Base-by-base conservation (phyloP, 2,113 vertebrate genomes). In the Arizona elegans region DNA sequence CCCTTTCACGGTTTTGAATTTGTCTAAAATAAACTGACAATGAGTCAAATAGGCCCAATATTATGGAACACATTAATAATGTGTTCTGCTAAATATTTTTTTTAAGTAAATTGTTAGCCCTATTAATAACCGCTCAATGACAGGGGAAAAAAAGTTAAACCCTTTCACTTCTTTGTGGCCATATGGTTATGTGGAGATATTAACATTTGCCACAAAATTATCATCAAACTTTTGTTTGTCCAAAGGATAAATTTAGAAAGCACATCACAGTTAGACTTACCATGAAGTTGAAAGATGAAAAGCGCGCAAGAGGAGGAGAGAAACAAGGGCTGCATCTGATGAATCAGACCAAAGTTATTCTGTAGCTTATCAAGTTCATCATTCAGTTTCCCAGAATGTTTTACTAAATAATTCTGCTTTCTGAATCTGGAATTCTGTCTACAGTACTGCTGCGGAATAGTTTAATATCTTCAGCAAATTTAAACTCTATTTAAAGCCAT, bases 1-100 rank as follows among this genome's bases (percentile, higher is more conserved):
- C 93, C 94, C 94, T 95, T 92, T 87, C 96, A 95, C 95, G 95
- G 95, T 95, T 94, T 95, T 95, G 92, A 91, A 95, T 95, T 95
- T 87, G 89, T 92, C 96, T 96, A 96, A 95, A 96, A 94, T 94
- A 96, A 96, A 96, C 93, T 95, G 95, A 96, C 96, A 97, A 94
- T 95, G 94, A 92, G 94, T 96, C 94, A 95, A 97, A 95, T 94
- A 97, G 95, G 85, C 93, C 95, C 95, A 97, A 96, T 96, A 96
- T 94, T 92, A 90, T 92, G 91, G 88, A 92, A 92, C 81, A 56
- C 52, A 90, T 94, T 94, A 70, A 94, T 50, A 90, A 92, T 95
- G 94, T 95, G 94, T 94, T 96, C 96, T 96, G 96, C 95, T 96
- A 96, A 96, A 92, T 96, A 75, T 7, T 96, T 95, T 96, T 94